A percentile compares a stretch with the other conserved stretches of the same genome.
Evolutionary conservation across 2,113 vertebrate species (phyloP).

Genomic region (Cyprinodon tularosa): DNA sequence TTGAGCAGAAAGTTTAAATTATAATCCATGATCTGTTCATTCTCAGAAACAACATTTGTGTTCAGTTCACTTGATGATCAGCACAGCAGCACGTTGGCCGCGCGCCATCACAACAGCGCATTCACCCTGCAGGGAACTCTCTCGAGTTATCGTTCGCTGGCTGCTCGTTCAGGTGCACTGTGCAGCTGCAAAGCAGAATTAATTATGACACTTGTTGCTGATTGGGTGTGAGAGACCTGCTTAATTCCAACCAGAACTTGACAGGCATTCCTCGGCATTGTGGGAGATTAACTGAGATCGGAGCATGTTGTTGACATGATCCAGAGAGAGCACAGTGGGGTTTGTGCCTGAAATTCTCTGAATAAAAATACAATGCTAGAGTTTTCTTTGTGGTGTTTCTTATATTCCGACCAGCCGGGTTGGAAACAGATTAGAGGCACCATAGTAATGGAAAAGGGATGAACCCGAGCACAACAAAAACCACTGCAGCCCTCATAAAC

Average conservation of each 20-base stretch:
- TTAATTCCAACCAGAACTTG: constrained; percentile 11
- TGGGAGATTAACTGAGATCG: background rate
- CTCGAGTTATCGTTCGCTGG: background rate
- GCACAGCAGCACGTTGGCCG: background rate
- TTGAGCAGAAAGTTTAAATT: background rate
- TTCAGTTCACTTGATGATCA: constrained; percentile 1
- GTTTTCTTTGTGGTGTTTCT: background rate
- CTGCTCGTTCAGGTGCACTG: background rate
- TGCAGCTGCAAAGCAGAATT: background rate
- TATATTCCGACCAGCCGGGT: background rate
- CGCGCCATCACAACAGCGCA: background rate
- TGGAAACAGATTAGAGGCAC: background rate
- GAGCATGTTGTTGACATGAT: background rate
- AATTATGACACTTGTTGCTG: background rate
- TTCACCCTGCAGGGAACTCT: background rate
- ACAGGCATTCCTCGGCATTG: constrained; percentile 7
- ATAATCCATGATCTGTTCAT: no score
- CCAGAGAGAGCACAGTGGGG: background rate
- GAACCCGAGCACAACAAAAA: background rate
- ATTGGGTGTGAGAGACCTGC: background rate
- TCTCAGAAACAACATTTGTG: background rate
- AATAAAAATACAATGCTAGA: background rate
- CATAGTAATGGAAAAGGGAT: background rate
- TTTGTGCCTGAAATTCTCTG: background rate
- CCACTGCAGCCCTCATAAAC: background rate